Evolutionary conservation across 2,797 vertebrate genomes (phyloP).

Genomic region (Benthosema pterotum): DNA sequence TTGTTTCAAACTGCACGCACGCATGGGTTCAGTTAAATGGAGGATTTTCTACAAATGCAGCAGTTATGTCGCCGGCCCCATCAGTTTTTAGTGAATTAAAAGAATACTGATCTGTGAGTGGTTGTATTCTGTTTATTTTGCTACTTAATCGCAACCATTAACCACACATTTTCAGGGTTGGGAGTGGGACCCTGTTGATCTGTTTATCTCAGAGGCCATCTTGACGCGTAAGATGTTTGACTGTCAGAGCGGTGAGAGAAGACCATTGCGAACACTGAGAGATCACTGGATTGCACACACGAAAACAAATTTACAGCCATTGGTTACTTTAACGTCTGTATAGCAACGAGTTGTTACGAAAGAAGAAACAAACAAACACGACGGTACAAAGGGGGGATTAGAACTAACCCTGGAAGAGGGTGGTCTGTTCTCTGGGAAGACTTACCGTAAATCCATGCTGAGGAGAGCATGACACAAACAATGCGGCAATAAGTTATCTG

Average conservation of each 20-base stretch:
- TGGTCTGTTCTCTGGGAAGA: constrained; percentile 1
- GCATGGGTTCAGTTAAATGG: constrained; percentile 53
- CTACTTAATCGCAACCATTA: too few species aligned
- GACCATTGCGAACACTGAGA: constrained; percentile 1
- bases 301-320: constrained; percentile 20
- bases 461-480: constrained; percentile 29
- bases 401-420: neutral
- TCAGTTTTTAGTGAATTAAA: too few species aligned
- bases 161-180: too few species aligned
- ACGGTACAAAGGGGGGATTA: neutral
- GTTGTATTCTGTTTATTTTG: too few species aligned
- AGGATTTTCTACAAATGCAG: constrained; percentile 41
- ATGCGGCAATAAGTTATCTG: constrained; percentile 30
- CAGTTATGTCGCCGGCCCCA: constrained; percentile 36
- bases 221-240: constrained; percentile 46
- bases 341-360: constrained; percentile 22
- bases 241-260: constrained; percentile 29
- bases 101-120: too few species aligned
- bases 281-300: neutral
- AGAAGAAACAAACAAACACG: neutral
- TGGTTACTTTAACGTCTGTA: constrained; percentile 9
- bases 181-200: constrained; percentile 21
- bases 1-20: constrained; percentile 55
- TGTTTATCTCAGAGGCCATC: constrained; percentile 35
- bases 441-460: constrained; percentile 31